Evolutionary conservation across 2,888 invertebrate species (phyloP).

Genomic region (Tethea ocularis): DNA sequence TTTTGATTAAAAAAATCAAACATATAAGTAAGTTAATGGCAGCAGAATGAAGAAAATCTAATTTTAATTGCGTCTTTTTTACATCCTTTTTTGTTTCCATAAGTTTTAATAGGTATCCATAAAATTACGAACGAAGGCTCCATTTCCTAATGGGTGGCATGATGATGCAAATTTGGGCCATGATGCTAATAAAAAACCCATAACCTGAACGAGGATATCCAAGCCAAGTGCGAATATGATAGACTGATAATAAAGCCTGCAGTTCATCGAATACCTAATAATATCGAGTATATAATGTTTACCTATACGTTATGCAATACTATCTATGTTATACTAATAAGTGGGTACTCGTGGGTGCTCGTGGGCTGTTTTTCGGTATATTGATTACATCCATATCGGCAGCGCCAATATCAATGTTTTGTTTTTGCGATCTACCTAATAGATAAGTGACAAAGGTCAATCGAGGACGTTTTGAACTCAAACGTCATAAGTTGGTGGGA

Average conservation of each 20-base stretch:
- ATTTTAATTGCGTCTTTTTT: too few species aligned
- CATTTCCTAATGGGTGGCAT: too few species aligned
- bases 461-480: constrained; percentile 14
- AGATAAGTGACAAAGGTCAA: constrained; percentile 28
- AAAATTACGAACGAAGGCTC: too few species aligned
- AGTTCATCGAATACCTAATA: not conserved
- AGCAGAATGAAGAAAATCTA: too few species aligned
- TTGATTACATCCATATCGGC: constrained; percentile 37
- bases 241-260: not conserved
- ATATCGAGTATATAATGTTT: not conserved
- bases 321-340: constrained; percentile 32
- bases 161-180: too few species aligned
- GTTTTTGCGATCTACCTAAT: constrained; percentile 24
- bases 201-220: too few species aligned
- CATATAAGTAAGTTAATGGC: too few species aligned
- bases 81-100: too few species aligned
- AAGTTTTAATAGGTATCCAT: too few species aligned
- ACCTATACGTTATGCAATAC: constrained; percentile 16
- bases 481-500: not conserved
- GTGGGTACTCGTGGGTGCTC: constrained; percentile 31
- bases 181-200: too few species aligned
- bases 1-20: too few species aligned
- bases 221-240: not conserved
- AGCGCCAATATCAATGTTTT: constrained; percentile 28
- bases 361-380: constrained; percentile 41